These are phyloP conservation scores for Galeopterus variegatus DNA, from an alignment of 2,113 vertebrate genomes.

Conservation along the genomic window DNA sequence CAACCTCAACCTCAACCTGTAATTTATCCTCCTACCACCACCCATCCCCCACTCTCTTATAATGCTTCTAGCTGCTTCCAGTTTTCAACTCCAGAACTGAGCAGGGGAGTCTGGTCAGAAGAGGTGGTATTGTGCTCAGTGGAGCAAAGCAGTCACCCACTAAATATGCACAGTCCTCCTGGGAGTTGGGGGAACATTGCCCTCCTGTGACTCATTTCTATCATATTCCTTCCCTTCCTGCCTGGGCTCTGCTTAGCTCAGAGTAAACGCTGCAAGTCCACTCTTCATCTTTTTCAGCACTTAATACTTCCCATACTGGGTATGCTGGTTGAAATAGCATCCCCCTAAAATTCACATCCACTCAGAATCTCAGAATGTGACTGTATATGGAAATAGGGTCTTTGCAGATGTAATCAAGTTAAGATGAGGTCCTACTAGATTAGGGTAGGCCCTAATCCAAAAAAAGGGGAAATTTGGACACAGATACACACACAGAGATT, in stretches of 20 bases:
- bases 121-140: background rate
- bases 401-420: slow-evolving; percentile 34
- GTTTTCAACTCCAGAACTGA: slow-evolving; percentile 23
- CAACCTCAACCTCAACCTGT: background rate
- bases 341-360: background rate
- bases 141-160: background rate
- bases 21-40: background rate
- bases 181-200: too few species aligned
- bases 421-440: background rate
- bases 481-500: background rate
- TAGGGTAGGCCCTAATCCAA: background rate
- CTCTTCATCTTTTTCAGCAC: slow-evolving; percentile 27
- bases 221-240: background rate
- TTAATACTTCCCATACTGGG: background rate
- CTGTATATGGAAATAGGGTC: slow-evolving; percentile 27
- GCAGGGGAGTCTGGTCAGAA: background rate
- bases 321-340: background rate
- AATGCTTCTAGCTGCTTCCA: background rate
- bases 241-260: background rate
- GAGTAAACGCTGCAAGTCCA: slow-evolving; percentile 5
- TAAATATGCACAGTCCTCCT: background rate
- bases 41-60: background rate
- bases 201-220: slow-evolving; percentile 28
- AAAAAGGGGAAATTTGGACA: background rate
- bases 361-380: slow-evolving; percentile 27